These are phyloP conservation scores for Arizona elegans DNA, from an alignment of 2,113 vertebrate species.

Conservation along the genomic window DNA sequence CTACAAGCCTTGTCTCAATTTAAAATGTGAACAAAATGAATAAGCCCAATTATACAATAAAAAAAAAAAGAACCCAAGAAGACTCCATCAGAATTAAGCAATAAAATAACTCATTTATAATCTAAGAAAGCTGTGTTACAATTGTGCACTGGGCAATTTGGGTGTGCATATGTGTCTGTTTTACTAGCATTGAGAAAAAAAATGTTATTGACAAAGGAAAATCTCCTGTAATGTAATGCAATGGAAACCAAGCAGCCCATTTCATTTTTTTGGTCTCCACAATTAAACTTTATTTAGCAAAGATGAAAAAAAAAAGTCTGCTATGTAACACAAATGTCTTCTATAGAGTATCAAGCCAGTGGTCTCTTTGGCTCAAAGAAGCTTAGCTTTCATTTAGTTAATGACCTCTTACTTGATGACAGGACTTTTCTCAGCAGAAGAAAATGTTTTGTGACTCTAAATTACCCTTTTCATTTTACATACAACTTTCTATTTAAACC, in stretches of 20 bases:
- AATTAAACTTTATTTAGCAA: slow-evolving; percentile 24
- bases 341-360: not conserved
- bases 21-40: not conserved
- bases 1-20: not conserved
- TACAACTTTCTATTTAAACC: slow-evolving; percentile 17
- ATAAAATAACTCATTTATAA: not conserved
- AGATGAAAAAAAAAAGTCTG: slow-evolving; percentile 22
- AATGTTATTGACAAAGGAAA: slow-evolving; percentile 18
- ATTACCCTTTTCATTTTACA: slow-evolving; percentile 26
- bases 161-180: not conserved
- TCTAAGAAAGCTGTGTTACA: not conserved
- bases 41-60: not conserved
- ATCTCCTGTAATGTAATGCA: not conserved
- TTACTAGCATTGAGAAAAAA: not conserved
- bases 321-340: slow-evolving; percentile 13
- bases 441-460: slow-evolving; percentile 19
- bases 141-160: not conserved
- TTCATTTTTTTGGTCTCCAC: slow-evolving; percentile 6
- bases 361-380: not conserved
- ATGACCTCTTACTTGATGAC: slow-evolving; percentile 28
- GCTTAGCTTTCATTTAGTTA: slow-evolving; percentile 22
- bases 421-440: slow-evolving; percentile 27
- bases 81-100: not conserved
- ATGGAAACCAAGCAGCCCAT: slow-evolving; percentile 33
- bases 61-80: not conserved